Percentiles rank a stretch among this genome's conserved stretches.
Conservation (phyloP, 2,888 invertebrate species). For the Leucophenga montana region DNA sequence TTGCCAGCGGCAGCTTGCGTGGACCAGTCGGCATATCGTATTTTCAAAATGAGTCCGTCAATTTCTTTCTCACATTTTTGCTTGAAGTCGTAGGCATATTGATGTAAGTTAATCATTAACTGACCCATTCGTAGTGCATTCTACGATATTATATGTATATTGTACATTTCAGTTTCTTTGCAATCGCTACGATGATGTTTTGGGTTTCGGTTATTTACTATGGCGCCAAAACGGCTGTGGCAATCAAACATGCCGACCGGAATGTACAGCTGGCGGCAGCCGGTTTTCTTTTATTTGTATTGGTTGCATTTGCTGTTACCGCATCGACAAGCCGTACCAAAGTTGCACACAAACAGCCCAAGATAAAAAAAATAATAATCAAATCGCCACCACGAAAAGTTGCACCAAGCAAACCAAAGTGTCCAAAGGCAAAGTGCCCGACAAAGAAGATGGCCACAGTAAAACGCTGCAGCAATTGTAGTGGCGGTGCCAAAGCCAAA, state of each 20-base stretch:
- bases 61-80: conserved; percentile 43
- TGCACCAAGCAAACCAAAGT: too few species aligned
- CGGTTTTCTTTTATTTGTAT: conserved; percentile 36
- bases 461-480: too few species aligned
- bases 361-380: too few species aligned
- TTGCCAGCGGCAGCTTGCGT: background rate
- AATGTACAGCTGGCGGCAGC: conserved; percentile 48
- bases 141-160: background rate
- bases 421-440: too few species aligned
- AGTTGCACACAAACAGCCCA: background rate
- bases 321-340: conserved; percentile 33
- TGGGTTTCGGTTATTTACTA: conserved; percentile 58
- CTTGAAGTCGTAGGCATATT: conserved; percentile 47
- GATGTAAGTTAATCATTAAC: conserved; percentile 40
- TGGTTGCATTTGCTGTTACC: conserved; percentile 47
- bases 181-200: conserved; percentile 55
- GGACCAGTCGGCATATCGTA: conserved; percentile 30
- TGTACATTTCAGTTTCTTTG: conserved; percentile 53
- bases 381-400: too few species aligned
- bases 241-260: conserved; percentile 52
- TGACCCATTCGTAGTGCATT: background rate
- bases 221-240: conserved; percentile 42
- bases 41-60: conserved; percentile 41
- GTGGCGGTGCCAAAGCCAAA: too few species aligned
- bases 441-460: too few species aligned